Percentiles rank a stretch among this genome's conserved stretches.
phyloP scores from a whole-genome alignment of 2,797 vertebrate species.

The Pteronotus mesoamericanus region DNA sequence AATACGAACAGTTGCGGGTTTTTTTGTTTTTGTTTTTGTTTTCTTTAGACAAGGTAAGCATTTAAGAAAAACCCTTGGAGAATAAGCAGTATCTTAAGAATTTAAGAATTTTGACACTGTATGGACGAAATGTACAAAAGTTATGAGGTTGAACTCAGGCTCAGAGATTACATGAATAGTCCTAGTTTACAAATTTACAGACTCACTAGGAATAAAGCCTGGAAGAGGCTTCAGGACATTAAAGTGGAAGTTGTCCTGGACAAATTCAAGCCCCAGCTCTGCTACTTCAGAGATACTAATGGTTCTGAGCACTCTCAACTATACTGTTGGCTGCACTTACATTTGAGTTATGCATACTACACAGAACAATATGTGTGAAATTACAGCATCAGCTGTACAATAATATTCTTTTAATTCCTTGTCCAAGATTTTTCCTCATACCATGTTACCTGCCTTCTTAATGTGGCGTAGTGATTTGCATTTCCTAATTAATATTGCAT shows the following conservation, averaged over 20 bases:
- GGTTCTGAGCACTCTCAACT: not conserved
- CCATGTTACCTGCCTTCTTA: slow-evolving; percentile 5
- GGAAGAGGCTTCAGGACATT: not conserved
- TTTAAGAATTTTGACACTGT: not conserved
- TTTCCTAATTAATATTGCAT: slow-evolving; percentile 43
- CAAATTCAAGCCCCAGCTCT: not conserved
- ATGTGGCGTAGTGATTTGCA: slow-evolving; percentile 1
- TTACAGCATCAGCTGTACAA: not conserved
- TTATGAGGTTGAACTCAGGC: not conserved
- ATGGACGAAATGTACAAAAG: not conserved
- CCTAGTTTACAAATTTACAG: not conserved
- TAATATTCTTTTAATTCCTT: not conserved
- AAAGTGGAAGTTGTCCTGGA: not conserved
- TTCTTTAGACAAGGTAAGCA: not conserved
- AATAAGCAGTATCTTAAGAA: slow-evolving; percentile 7
- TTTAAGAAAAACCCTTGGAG: slow-evolving; percentile 16
- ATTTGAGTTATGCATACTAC: not conserved
- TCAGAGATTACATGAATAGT: not conserved
- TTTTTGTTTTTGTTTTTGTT: not conserved
- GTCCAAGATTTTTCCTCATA: not conserved
- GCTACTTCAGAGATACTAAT: not conserved
- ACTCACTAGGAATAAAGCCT: not conserved
- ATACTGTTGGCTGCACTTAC: not conserved
- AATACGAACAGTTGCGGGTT: not conserved
- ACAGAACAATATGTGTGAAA: not conserved